Percentiles rank a stretch among this genome's conserved stretches.
Evolutionary conservation across 2,888 invertebrate genomes (phyloP).

Genomic region (Galerucella pusilla): DNA sequence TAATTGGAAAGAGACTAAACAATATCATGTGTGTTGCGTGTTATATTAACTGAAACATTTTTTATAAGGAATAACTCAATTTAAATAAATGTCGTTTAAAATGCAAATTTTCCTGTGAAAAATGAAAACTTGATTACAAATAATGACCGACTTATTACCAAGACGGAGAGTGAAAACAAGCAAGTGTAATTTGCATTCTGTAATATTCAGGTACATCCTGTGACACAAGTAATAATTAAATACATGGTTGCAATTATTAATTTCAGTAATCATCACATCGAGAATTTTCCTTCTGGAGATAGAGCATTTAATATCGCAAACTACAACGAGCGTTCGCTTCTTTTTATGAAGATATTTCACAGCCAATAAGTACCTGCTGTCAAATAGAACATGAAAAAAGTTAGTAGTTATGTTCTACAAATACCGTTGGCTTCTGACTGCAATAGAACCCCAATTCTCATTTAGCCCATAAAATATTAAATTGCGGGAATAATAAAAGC

Average conservation of each 20-base stretch:
- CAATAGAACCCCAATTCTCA: no score
- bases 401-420: no score
- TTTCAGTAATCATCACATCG: slow-evolving; percentile 28
- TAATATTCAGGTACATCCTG: slow-evolving; percentile 33
- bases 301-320: background rate
- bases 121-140: slow-evolving; percentile 27
- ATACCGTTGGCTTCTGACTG: no score
- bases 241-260: slow-evolving; percentile 30
- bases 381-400: background rate
- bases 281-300: slow-evolving; percentile 21
- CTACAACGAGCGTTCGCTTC: background rate
- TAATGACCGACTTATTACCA: slow-evolving; percentile 28
- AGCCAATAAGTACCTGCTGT: background rate
- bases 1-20: no score
- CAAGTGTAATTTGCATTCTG: slow-evolving; percentile 30
- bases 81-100: slow-evolving; percentile 4
- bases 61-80: background rate
- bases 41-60: background rate
- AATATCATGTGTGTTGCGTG: background rate
- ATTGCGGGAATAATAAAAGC: no score
- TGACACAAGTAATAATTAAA: slow-evolving; percentile 35
- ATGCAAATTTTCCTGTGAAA: slow-evolving; percentile 15
- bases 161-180: slow-evolving; percentile 25
- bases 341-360: background rate
- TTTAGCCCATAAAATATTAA: no score